Evolutionary conservation across 2,113 vertebrate species (phyloP).

Genomic region (Sapayoa aenigma): DNA sequence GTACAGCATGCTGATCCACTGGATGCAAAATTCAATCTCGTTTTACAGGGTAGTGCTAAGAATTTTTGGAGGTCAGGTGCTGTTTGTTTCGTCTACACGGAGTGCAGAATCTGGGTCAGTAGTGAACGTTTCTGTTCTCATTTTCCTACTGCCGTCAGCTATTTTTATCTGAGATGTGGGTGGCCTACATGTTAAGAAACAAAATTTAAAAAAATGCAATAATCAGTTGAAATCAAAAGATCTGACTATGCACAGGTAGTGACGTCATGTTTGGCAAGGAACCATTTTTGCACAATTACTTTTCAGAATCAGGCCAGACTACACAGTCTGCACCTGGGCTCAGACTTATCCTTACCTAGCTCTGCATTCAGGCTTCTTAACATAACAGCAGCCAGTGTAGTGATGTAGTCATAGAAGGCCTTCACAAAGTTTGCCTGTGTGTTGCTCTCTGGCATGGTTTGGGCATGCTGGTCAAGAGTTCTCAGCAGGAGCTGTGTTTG

Average conservation of each 20-base stretch:
- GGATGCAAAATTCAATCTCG: not conserved
- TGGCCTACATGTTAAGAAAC: not conserved
- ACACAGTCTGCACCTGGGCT: not conserved
- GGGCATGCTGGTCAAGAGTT: slow-evolving; percentile 77
- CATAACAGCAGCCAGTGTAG: slow-evolving; percentile 81
- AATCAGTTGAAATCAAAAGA: not conserved
- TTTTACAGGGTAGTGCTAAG: not conserved
- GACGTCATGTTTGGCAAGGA: not conserved
- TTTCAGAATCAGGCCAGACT: not conserved
- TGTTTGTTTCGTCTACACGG: not conserved
- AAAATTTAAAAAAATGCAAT: not conserved
- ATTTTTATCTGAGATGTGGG: not conserved
- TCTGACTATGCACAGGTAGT: not conserved
- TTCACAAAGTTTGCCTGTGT: slow-evolving; percentile 78
- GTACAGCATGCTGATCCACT: not conserved
- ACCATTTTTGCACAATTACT: not conserved
- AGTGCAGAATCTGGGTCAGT: not conserved
- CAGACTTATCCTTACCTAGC: slow-evolving; percentile 64
- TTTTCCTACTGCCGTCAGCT: not conserved
- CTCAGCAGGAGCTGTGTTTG: slow-evolving; percentile 85
- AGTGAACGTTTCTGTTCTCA: not conserved
- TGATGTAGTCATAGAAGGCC: slow-evolving; percentile 84
- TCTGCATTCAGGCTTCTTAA: slow-evolving; percentile 85
- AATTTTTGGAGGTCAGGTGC: not conserved
- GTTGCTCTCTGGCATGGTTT: not conserved